These are phyloP conservation scores for Merluccius polli DNA, from an alignment of 2,797 vertebrate species.

Conservation along the genomic window DNA sequence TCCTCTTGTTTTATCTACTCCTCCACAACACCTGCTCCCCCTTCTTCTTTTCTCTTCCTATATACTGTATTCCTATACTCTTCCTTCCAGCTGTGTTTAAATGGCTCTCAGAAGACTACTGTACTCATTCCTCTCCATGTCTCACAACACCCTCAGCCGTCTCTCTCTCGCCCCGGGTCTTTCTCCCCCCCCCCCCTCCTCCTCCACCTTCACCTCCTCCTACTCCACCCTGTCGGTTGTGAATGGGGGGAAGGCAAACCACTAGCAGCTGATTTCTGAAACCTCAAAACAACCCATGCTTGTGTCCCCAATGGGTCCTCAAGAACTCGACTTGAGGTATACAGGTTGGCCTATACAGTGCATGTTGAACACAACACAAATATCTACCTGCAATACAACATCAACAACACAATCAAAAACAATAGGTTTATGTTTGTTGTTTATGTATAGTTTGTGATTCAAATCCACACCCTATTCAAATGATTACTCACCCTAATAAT, in stretches of 20 bases:
- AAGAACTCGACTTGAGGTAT: background rate
- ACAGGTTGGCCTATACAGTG: background rate
- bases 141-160: background rate
- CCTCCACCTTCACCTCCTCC: background rate
- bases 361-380: background rate
- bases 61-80: background rate
- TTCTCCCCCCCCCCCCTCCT: background rate
- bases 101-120: conserved; percentile 4
- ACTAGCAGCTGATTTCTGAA: background rate
- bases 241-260: conserved; percentile 1
- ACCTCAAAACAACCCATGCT: conserved; percentile 4
- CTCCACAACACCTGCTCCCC: background rate
- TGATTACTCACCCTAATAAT: background rate
- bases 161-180: background rate
- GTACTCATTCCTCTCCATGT: background rate
- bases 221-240: background rate
- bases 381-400: background rate
- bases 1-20: background rate
- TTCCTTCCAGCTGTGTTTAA: conserved; percentile 5
- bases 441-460: background rate
- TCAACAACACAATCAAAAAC: background rate
- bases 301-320: background rate
- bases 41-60: background rate
- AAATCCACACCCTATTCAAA: background rate
- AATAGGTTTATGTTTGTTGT: no score